Conservation (phyloP, 2,888 invertebrate genomes). For the Melikaiella ostensackeni region DNA sequence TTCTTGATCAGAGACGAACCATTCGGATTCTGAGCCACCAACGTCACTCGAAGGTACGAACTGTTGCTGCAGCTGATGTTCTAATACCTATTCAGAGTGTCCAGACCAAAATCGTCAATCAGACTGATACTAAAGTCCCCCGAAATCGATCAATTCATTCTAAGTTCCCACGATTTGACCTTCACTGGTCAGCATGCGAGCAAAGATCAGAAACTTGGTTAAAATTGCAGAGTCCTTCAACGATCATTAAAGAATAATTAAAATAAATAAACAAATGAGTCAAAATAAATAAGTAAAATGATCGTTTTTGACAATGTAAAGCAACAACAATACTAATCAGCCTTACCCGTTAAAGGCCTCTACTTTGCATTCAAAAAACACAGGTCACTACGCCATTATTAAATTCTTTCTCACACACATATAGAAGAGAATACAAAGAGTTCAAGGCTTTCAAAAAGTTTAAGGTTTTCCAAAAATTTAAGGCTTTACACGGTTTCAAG, state of each 20-base stretch:
- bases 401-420: slow-evolving; percentile 52
- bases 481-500: slow-evolving; percentile 56
- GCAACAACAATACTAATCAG: slow-evolving; percentile 51
- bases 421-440: slow-evolving; percentile 32
- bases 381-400: slow-evolving; percentile 45
- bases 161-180: slow-evolving; percentile 45
- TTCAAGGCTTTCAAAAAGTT: slow-evolving; percentile 51
- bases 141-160: slow-evolving; percentile 48
- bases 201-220: slow-evolving; percentile 38
- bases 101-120: slow-evolving; percentile 72
- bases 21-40: slow-evolving; percentile 85
- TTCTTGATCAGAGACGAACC: slow-evolving; percentile 88
- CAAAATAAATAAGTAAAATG: slow-evolving; percentile 50
- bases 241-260: slow-evolving; percentile 44
- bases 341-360: slow-evolving; percentile 51
- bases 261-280: slow-evolving; percentile 44
- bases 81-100: slow-evolving; percentile 71
- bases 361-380: slow-evolving; percentile 53
- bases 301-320: slow-evolving; percentile 54
- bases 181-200: slow-evolving; percentile 51
- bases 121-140: slow-evolving; percentile 71
- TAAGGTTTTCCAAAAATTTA: slow-evolving; percentile 4
- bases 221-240: slow-evolving; percentile 26
- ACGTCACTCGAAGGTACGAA: slow-evolving; percentile 69
- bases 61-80: slow-evolving; percentile 72